A percentile compares a stretch with the other conserved stretches of the same genome.
Conservation (phyloP, 2,113 vertebrate species). For the Gymnobelideus leadbeateri region DNA sequence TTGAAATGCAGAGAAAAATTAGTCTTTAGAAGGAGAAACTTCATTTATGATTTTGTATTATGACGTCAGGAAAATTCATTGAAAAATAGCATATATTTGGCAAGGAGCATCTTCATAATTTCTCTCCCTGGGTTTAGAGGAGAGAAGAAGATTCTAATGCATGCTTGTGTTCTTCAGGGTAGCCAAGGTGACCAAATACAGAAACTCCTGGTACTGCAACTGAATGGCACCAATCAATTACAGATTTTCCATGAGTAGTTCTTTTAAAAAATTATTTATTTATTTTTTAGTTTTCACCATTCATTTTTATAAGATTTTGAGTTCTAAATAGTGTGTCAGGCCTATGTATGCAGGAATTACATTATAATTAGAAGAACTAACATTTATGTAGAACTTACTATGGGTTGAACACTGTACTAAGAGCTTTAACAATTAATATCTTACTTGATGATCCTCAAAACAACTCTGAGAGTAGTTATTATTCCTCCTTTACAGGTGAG, state of each 20-base stretch:
- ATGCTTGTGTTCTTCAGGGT: background rate
- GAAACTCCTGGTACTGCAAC: background rate
- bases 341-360: too few relatives aligned
- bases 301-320: too few relatives aligned
- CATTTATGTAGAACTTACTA: too few relatives aligned
- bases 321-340: too few relatives aligned
- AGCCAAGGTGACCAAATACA: background rate
- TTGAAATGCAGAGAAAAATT: background rate
- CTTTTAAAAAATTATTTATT: too few relatives aligned
- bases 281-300: too few relatives aligned
- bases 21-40: background rate
- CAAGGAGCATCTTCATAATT: background rate
- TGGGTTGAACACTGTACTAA: too few relatives aligned
- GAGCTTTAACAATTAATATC: too few relatives aligned
- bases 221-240: background rate
- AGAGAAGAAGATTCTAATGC: background rate
- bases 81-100: background rate
- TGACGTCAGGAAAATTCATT: slow-evolving; percentile 23
- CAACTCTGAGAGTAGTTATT: too few relatives aligned
- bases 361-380: too few relatives aligned
- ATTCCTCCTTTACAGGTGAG: too few relatives aligned
- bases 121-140: background rate
- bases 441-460: too few relatives aligned
- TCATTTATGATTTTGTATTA: slow-evolving; percentile 25
- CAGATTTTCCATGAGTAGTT: background rate